Conservation (phyloP, 2,888 invertebrate genomes). For the Eristalis pertinax region DNA sequence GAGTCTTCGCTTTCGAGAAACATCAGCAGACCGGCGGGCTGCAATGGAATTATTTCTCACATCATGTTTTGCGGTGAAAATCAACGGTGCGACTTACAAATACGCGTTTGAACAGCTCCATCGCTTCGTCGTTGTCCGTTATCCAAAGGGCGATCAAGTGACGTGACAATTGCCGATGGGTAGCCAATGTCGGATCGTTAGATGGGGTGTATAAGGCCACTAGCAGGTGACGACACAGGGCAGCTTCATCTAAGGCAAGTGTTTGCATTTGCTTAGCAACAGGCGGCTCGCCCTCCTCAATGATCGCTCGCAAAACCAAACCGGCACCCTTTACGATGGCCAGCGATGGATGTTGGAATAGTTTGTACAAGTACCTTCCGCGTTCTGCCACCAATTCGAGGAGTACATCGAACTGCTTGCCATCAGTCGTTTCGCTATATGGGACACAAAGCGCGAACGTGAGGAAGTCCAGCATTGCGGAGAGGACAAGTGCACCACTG, state of each 20-base stretch:
- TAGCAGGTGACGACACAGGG: conserved; percentile 94
- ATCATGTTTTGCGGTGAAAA: not conserved
- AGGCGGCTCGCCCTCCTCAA: conserved; percentile 97
- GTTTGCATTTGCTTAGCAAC: conserved; percentile 97
- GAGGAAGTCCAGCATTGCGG: conserved; percentile 98
- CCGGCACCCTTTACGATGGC: conserved; percentile 99
- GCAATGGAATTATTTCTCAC: conserved; percentile 1
- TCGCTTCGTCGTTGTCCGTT: conserved; percentile 95
- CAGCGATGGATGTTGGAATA: conserved; percentile 94
- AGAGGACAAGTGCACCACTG: conserved; percentile 97
- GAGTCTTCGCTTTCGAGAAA: conserved; percentile 94
- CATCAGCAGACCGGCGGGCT: conserved; percentile 95
- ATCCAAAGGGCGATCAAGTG: conserved; percentile 98
- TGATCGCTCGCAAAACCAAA: conserved; percentile 97
- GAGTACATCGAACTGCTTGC: conserved; percentile 95
- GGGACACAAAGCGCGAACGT: conserved; percentile 99
- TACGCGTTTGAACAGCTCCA: conserved; percentile 91
- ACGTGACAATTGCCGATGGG: conserved; percentile 94
- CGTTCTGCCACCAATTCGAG: conserved; percentile 96
- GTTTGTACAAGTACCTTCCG: conserved; percentile 94
- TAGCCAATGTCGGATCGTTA: conserved; percentile 90
- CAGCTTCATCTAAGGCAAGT: conserved; percentile 97
- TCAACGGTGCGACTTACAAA: conserved; percentile 85
- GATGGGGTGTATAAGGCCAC: conserved; percentile 93
- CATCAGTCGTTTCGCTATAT: conserved; percentile 99